Base-by-base conservation (phyloP, 2,888 invertebrate genomes). In the Nephrocerus scutellatus region DNA sequence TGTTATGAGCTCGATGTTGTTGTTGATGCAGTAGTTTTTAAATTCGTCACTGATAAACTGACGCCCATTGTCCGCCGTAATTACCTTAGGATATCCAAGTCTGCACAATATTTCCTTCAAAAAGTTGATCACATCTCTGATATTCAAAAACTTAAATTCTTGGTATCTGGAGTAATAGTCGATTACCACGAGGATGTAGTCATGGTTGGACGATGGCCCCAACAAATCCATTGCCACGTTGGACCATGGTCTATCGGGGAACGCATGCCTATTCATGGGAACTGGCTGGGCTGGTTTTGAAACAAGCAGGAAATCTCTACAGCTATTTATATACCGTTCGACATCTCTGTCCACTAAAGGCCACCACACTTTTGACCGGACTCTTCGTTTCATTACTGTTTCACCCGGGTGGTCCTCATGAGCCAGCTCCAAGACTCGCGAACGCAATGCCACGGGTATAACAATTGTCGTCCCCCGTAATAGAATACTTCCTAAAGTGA, bases 31-130 rank as follows among this genome's bases (percentile, higher is more conserved):
- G 31, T 36, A 43, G 28, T 33, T 38, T 37, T 38, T 33, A 22
- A 41, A 39, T 37, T 41, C 36, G 24, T 22, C 30, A 36, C 42
- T 43, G 34, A 39, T 26, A 39, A 36, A 43, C 41, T 47, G 43
- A 21, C 43, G 39, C 25, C 41, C 47, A 37, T 49, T 48, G 36
- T 48, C 48, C 9, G 46, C 44, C 16, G 36, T 39, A 33, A 45
- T 26, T 24, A 22, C 33, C 30, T 44, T 44, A 13, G 45, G 41
- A 33, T 39, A 45, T 26, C 47, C 44, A 20, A 49, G 41, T 44
- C 47, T 45, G 28, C 42, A 47, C 33, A 47, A 46, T 20, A 46
- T 47, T 19, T 45, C 40, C 33, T 43, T 29, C 46, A 44, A 37
- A 18, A 45, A 39, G 22, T 36, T 36, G 24, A 47, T 44, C 9